Conservation (phyloP, 2,113 vertebrate species). For the Macroglossus sobrinus region DNA sequence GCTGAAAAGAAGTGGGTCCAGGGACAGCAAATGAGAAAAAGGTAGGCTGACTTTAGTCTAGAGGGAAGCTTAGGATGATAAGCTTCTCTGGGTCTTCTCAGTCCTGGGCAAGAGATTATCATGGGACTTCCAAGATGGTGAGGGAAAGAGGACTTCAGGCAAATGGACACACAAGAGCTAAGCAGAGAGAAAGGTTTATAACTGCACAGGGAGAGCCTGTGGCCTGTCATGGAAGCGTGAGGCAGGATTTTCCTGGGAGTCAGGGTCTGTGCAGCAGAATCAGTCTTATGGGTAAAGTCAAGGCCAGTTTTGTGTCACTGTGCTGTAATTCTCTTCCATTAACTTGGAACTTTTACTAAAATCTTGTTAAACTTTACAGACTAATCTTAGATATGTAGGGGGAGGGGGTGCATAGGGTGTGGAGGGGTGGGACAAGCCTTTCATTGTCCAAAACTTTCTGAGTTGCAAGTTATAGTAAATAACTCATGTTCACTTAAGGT, state of each 20-base stretch:
- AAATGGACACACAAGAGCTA: not conserved
- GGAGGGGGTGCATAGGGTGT: not conserved
- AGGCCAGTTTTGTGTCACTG: not conserved
- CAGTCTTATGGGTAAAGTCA: not conserved
- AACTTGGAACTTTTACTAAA: not conserved
- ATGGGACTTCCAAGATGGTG: not conserved
- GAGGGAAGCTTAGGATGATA: not conserved
- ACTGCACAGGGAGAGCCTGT: not conserved
- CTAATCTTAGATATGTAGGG: not conserved
- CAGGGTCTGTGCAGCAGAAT: not conserved
- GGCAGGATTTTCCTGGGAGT: not conserved
- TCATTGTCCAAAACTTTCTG: not conserved
- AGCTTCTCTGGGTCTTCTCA: not conserved
- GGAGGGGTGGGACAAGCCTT: not conserved
- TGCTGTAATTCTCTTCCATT: not conserved
- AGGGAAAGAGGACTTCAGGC: not conserved
- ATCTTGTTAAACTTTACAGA: not conserved
- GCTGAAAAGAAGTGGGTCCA: not conserved
- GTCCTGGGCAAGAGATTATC: not conserved
- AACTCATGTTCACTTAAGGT: not conserved
- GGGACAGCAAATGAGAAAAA: not conserved
- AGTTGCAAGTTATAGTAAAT: not conserved
- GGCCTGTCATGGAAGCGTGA: not conserved
- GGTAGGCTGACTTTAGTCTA: not conserved
- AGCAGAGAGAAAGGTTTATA: not conserved